Conservation (phyloP, 2,797 vertebrate genomes). For the Sebastes alutus region DNA sequence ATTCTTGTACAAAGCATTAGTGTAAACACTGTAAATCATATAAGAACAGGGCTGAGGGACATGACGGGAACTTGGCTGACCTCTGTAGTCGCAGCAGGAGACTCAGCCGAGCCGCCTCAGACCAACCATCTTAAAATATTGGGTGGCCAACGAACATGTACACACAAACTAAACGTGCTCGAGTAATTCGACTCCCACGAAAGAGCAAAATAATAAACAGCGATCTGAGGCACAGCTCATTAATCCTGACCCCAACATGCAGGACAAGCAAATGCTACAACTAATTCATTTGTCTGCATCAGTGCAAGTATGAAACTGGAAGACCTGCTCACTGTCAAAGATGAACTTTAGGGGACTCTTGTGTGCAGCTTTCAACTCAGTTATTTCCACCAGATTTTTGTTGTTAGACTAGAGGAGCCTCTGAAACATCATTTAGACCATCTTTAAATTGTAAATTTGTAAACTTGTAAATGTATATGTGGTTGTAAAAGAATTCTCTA, state of each 20-base stretch:
- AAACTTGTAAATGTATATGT: too few species aligned
- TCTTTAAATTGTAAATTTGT: too few species aligned
- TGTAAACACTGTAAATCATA: conserved; percentile 58
- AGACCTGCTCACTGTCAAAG: not conserved
- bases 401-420: too few species aligned
- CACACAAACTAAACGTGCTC: not conserved
- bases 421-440: too few species aligned
- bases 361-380: too few species aligned
- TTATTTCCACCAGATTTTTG: too few species aligned
- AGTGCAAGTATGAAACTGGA: not conserved
- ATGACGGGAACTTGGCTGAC: conserved; percentile 56
- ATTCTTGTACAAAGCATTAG: not conserved
- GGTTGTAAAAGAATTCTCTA: too few species aligned
- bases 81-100: not conserved
- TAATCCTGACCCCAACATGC: conserved; percentile 12
- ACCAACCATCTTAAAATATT: conserved; percentile 42
- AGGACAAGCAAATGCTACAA: conserved; percentile 3
- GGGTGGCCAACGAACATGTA: conserved; percentile 32
- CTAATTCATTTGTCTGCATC: not conserved
- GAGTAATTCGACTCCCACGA: conserved; percentile 23
- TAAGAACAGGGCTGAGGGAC: not conserved
- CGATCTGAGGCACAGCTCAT: conserved; percentile 48
- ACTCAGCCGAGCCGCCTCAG: not conserved
- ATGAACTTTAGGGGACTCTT: not conserved
- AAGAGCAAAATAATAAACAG: conserved; percentile 35